These are phyloP conservation scores for Oostethus manadensis DNA, from an alignment of 2,113 vertebrate genomes.

Conservation along the genomic window DNA sequence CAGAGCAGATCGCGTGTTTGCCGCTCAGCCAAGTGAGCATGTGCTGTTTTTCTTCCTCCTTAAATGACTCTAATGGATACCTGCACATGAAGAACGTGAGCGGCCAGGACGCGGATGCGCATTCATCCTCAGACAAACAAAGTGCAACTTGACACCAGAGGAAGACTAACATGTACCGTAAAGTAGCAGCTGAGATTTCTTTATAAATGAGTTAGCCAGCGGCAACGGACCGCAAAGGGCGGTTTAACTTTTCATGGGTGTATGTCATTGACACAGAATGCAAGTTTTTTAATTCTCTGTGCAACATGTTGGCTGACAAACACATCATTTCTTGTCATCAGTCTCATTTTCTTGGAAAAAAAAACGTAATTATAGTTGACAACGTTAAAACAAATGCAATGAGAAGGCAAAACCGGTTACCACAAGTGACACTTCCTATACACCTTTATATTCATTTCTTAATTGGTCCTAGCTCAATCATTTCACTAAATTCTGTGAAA, in stretches of 20 bases:
- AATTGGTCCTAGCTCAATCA: too few relatives aligned
- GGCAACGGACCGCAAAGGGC: conserved; percentile 16
- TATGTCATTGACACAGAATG: background rate
- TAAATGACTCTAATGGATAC: conserved; percentile 33
- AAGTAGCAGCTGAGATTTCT: conserved; percentile 28
- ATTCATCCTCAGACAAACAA: conserved; percentile 31
- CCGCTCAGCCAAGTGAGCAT: conserved; percentile 17
- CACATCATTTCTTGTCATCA: too few relatives aligned
- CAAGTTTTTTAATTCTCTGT: background rate
- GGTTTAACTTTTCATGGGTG: conserved; percentile 7
- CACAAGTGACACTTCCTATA: too few relatives aligned
- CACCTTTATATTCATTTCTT: too few relatives aligned
- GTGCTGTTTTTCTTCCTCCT: conserved; percentile 29
- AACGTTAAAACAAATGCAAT: too few relatives aligned
- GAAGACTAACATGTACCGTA: conserved; percentile 21
- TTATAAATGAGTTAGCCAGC: conserved; percentile 25
- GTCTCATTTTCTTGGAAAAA: too few relatives aligned
- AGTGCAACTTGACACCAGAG: conserved; percentile 29
- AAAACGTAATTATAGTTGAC: too few relatives aligned
- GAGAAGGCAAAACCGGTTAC: too few relatives aligned
- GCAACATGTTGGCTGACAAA: background rate
- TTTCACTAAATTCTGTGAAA: too few relatives aligned
- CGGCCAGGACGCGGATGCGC: conserved; percentile 10
- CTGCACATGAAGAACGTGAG: conserved; percentile 19
- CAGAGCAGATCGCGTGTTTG: conserved; percentile 31